Base-by-base conservation (phyloP, 2,888 invertebrate genomes). In the Diplolepis rosae region DNA sequence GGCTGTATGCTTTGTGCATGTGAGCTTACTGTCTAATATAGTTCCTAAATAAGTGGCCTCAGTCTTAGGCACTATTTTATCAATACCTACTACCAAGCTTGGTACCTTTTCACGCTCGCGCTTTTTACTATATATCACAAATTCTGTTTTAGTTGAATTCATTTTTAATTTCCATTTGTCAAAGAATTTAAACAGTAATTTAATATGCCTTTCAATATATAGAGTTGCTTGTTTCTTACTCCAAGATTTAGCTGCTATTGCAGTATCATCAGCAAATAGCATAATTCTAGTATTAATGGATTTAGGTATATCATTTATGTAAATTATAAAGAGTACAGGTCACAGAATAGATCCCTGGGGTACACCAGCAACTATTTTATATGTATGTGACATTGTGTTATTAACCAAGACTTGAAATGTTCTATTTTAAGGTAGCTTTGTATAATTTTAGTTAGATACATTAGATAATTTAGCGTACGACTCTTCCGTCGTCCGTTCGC, bases 91-190 rank as follows among this genome's bases (percentile, higher is more conserved):
- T n/a, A n/a, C n/a, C n/a, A n/a, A n/a, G n/a, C n/a, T n/a, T n/a
- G n/a, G n/a, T n/a, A n/a, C n/a, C n/a, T n/a, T n/a, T n/a, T n/a
- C n/a, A n/a, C n/a, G n/a, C n/a, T n/a, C n/a, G n/a, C n/a, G n/a
- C 24, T 68, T 68, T 27, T 51, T 54, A 24, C 54, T 35, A 42
- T 54, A 68, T 4, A 68, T 42, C 9, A 68, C 22, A 6, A 42
- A 4, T 50, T 69, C 69, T 1, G 50, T 69, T 69, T 69, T 69
- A 15, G 15, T 4, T 13, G 28, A 24, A 50, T 69, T 69, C 9
- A 54, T 54, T 65, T 69, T 61, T 15, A 68, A 56, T 45, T 61
- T 68, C 68, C 61, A 68, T n/a, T 45, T 48, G 4, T 61, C 11
- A 22, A 30, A 69, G 18, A 48, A 69, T 22, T 50, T n/a, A 13